Percentiles rank a stretch among this genome's conserved stretches.
Evolutionary conservation across 2,888 invertebrate genomes (phyloP).

Genomic region (Notodonta dromedarius): DNA sequence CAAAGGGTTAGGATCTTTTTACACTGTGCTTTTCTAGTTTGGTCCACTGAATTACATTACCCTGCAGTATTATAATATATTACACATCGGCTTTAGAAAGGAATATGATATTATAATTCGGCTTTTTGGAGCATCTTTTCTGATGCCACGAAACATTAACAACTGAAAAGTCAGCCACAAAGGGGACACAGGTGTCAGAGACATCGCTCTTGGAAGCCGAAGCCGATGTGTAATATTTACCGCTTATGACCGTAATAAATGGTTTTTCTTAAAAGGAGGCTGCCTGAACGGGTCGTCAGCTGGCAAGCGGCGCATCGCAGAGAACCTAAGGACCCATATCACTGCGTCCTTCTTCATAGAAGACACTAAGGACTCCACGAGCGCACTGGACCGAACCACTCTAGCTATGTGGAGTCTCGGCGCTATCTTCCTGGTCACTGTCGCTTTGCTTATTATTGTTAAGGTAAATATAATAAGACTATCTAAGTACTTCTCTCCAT

Average conservation of each 20-base stretch:
- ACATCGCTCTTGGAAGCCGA: too few species aligned
- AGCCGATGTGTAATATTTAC: too few species aligned
- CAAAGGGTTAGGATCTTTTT: too few species aligned
- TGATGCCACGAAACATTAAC: too few species aligned
- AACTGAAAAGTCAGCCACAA: too few species aligned
- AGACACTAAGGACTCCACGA: conserved; percentile 55
- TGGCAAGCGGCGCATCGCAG: conserved; percentile 88
- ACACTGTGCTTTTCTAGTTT: too few species aligned
- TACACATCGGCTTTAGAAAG: too few species aligned
- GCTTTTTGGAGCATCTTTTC: too few species aligned
- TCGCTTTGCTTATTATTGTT: conserved; percentile 55
- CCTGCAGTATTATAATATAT: too few species aligned
- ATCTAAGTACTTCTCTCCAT: not conserved
- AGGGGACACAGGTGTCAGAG: too few species aligned
- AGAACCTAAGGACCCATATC: conserved; percentile 68
- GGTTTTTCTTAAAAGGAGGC: conserved; percentile 77
- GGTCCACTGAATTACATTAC: too few species aligned
- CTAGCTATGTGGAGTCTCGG: conserved; percentile 57
- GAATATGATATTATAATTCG: too few species aligned
- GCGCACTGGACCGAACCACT: conserved; percentile 58
- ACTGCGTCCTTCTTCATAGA: conserved; percentile 70
- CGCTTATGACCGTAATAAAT: not conserved
- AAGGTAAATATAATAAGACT: conserved; percentile 52
- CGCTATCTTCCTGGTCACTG: conserved; percentile 51
- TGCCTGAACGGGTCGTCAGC: conserved; percentile 89